Percentiles rank a stretch among this genome's conserved stretches.
These are phyloP conservation scores for Bombus confusus DNA, from an alignment of 1,140 invertebrate species.

Conservation along the genomic window DNA sequence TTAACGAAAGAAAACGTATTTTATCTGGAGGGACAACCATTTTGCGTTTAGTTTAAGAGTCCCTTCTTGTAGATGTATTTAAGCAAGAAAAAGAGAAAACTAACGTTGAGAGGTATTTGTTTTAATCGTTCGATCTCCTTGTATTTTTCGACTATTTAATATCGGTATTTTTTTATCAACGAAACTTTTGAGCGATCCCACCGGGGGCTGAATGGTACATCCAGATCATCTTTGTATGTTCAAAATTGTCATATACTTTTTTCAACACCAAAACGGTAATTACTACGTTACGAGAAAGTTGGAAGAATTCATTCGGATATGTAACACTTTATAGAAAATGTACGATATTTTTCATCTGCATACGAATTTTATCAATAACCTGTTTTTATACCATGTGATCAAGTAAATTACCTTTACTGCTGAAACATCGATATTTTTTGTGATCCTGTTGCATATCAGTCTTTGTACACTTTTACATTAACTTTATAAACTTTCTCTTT, in stretches of 20 bases:
- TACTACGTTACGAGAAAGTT: neutral
- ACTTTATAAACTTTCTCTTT: neutral
- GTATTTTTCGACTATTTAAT: neutral
- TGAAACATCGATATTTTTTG: constrained; percentile 33
- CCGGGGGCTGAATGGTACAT: neutral
- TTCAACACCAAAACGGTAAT: neutral
- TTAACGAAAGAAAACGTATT: neutral
- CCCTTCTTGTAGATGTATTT: neutral
- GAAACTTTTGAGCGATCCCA: neutral
- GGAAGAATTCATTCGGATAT: neutral
- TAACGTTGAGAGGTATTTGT: neutral
- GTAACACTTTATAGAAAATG: constrained; percentile 1
- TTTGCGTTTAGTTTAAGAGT: constrained; percentile 3
- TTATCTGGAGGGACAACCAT: neutral
- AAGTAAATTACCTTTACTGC: constrained; percentile 42
- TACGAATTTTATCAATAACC: constrained; percentile 33
- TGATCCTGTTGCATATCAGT: constrained; percentile 16
- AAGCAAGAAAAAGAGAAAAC: neutral
- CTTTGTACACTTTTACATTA: neutral
- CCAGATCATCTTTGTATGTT: too few relatives aligned
- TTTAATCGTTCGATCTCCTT: neutral
- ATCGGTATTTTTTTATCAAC: constrained; percentile 15
- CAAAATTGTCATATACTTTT: too few relatives aligned
- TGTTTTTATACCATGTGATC: constrained; percentile 52
- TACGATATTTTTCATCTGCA: neutral